Base-by-base conservation (phyloP, 2,888 invertebrate genomes). In the Brenthis hecate region DNA sequence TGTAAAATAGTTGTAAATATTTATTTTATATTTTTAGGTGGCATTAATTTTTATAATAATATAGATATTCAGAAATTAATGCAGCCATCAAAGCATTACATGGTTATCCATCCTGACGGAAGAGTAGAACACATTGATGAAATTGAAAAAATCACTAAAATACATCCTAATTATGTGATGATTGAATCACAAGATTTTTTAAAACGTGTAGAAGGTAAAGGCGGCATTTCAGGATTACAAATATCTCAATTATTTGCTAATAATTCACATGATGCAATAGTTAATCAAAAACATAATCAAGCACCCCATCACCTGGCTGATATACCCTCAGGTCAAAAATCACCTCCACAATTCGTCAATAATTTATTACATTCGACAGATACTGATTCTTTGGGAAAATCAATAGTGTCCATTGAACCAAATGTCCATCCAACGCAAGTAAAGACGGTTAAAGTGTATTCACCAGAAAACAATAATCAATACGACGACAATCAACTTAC, bases 101-200 rank as follows among this genome's bases (percentile, higher is more conserved):
- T 75, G 72, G 67, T 88, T n/a, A 68, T 88, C 47, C 77, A 84
- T 72, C 73, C 81, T 19, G 78, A 86, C 74, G 86, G 85, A 54
- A 82, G 76, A 23, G 68, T 85, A 14, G 84, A 86, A 63, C 73
- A 83, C 56, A 67, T 82, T 6, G 81, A 88, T 65, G 73, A 75
- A 6, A 61, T 85, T 23, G 77, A 83, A 48, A 56, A 68, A 3
- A 69, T 80, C 36, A 56, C 75, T 13, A 69, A 75, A 56, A 75
- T 69, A 48, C 70, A 80, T 75, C 79, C 82, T 48, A 78, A 84
- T 60, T 66, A 73, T 56, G 28, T 68, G 5, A 19, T 70, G 54
- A 8, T 75, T 77, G 76, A 78, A 75, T 76, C 77, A 71, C 72
- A 77, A 70, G 78, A 74, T 71, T 68, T 76, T 65, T 67, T 62